A percentile compares a stretch with the other conserved stretches of the same genome.
These are phyloP conservation scores for Sitodiplosis mosellana DNA, from an alignment of 1,140 invertebrate genomes.

Conservation along the genomic window DNA sequence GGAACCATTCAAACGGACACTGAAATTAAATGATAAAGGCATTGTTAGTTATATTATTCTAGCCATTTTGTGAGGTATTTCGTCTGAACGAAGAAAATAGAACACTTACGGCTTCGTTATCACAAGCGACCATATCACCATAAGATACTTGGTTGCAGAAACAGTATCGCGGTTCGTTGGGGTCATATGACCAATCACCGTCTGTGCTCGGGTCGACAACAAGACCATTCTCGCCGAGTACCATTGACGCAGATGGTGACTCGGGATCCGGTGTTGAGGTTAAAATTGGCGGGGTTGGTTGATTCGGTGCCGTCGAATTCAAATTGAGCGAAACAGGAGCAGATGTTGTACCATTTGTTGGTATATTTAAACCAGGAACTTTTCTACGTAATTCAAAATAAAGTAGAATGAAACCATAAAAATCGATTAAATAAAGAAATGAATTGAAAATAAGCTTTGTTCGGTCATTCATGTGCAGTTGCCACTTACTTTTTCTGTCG, in stretches of 20 bases:
- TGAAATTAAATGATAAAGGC: slow-evolving; percentile 29
- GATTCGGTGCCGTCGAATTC: neutral
- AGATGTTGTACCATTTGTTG: too few species aligned
- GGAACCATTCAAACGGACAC: slow-evolving; percentile 98
- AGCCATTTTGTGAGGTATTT: too few species aligned
- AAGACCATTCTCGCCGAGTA: slow-evolving; percentile 16
- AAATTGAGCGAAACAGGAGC: too few species aligned
- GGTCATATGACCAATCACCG: slow-evolving; percentile 69
- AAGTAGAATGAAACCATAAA: too few species aligned
- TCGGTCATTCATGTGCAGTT: neutral
- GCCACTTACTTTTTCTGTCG: slow-evolving; percentile 41
- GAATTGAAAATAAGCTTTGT: too few species aligned
- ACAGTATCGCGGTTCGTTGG: slow-evolving; percentile 90
- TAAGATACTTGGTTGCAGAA: slow-evolving; percentile 96
- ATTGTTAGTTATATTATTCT: neutral
- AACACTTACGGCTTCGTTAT: slow-evolving; percentile 76
- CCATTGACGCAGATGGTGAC: neutral
- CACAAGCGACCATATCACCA: slow-evolving; percentile 98
- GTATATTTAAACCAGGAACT: too few species aligned
- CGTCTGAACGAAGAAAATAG: too few species aligned
- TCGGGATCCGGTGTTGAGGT: neutral
- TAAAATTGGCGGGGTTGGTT: neutral
- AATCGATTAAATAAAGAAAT: too few species aligned
- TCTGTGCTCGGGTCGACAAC: slow-evolving; percentile 32
- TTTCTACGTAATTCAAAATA: neutral